Evolutionary conservation across 2,797 vertebrate species (phyloP).

Genomic region (Platyrinchus mystaceus): DNA sequence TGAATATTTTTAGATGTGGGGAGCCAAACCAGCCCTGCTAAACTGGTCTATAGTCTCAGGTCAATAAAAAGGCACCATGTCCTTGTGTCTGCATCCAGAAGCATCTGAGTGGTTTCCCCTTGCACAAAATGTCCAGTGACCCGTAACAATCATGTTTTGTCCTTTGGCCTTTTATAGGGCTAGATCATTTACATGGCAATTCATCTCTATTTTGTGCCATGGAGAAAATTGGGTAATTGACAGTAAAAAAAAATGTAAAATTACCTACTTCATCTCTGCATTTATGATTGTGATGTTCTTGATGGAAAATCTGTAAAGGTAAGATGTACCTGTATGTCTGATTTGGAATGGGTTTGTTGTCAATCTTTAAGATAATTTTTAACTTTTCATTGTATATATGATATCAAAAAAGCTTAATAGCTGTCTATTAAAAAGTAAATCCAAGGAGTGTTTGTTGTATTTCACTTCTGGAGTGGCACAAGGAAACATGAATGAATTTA

Average conservation of each 20-base stretch:
- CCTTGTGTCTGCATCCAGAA: neutral
- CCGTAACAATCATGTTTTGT: neutral
- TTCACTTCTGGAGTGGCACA: neutral
- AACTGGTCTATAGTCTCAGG: neutral
- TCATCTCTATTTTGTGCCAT: neutral
- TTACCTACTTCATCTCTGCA: rapidly evolving
- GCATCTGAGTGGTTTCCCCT: neutral
- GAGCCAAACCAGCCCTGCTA: neutral
- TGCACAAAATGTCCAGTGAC: neutral
- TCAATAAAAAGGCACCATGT: neutral
- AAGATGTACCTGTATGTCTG: neutral
- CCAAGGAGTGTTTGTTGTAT: neutral
- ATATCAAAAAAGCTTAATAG: neutral
- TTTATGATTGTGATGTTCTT: neutral
- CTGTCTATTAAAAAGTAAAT: conserved; percentile 38
- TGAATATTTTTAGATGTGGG: neutral
- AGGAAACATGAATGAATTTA: neutral
- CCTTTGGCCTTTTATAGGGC: conserved; percentile 36
- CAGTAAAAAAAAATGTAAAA: neutral
- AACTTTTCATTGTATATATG: neutral
- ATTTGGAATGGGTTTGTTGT: neutral
- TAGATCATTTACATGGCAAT: neutral
- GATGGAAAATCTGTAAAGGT: neutral
- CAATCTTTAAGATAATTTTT: neutral
- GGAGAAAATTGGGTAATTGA: neutral